These are phyloP conservation scores for Caranx ignobilis DNA, from an alignment of 2,113 vertebrate genomes.

Conservation along the genomic window DNA sequence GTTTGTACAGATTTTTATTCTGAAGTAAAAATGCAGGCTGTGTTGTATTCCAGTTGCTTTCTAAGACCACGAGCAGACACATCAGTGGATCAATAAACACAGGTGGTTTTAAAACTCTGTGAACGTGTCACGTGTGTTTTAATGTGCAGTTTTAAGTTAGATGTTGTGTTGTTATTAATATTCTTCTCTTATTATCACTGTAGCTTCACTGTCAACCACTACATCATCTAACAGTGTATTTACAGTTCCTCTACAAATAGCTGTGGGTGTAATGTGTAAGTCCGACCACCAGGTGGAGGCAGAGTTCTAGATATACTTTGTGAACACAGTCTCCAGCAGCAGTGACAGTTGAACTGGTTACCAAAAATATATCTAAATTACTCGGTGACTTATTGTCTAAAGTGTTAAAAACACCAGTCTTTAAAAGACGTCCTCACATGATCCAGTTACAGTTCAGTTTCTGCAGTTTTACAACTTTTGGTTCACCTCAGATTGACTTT, in stretches of 20 bases:
- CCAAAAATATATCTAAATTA: too few relatives aligned
- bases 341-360: not conserved
- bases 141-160: not conserved
- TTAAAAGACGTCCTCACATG: not conserved
- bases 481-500: too few relatives aligned
- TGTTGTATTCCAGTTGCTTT: constrained; percentile 40
- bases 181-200: too few relatives aligned
- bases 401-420: not conserved
- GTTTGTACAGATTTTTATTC: constrained; percentile 57
- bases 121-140: too few relatives aligned
- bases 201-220: too few relatives aligned
- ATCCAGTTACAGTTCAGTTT: too few relatives aligned
- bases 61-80: constrained; percentile 21
- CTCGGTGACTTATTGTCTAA: too few relatives aligned
- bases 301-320: not conserved
- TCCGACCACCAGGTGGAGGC: constrained; percentile 6
- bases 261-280: not conserved
- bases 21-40: constrained; percentile 33
- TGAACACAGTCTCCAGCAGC: not conserved
- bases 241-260: accelerated
- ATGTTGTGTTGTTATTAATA: not conserved
- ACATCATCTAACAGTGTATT: not conserved
- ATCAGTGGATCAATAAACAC: constrained; percentile 52
- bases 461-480: too few relatives aligned
- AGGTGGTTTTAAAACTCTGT: constrained; percentile 3